Percentiles rank a stretch among this genome's conserved stretches.
These are phyloP conservation scores for Panulirus ornatus DNA, from an alignment of 1,140 invertebrate genomes.

Conservation along the genomic window DNA sequence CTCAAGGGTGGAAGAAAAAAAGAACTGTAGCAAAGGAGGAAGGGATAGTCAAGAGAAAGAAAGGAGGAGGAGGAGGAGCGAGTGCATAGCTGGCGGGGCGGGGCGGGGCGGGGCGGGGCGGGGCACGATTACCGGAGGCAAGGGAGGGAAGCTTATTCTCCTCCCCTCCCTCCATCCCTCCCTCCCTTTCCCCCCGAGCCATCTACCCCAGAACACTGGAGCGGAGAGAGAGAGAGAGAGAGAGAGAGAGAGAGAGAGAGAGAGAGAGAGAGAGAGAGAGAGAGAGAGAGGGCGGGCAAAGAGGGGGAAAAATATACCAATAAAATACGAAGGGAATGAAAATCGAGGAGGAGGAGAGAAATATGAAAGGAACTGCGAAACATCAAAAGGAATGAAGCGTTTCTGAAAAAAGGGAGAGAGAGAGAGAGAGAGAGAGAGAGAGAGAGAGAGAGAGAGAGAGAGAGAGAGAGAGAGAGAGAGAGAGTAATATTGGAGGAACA, in stretches of 20 bases:
- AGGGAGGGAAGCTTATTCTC: background rate
- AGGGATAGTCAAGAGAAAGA: background rate
- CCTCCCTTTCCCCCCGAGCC: no score
- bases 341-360: background rate
- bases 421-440: background rate
- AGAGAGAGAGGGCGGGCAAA: background rate
- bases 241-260: background rate
- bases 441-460: background rate
- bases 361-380: background rate
- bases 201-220: background rate
- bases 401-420: background rate
- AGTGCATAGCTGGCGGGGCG: background rate
- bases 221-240: slow-evolving; percentile 5
- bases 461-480: background rate
- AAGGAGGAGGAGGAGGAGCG: background rate
- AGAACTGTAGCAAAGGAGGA: background rate
- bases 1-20: background rate
- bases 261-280: background rate
- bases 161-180: no score
- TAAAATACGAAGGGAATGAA: background rate
- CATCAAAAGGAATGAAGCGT: background rate
- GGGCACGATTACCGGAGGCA: background rate
- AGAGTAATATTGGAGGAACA: background rate
- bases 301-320: background rate
- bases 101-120: no score